Evolutionary conservation across 2,888 invertebrate species (phyloP).

Genomic region (Taenaris catops): DNA sequence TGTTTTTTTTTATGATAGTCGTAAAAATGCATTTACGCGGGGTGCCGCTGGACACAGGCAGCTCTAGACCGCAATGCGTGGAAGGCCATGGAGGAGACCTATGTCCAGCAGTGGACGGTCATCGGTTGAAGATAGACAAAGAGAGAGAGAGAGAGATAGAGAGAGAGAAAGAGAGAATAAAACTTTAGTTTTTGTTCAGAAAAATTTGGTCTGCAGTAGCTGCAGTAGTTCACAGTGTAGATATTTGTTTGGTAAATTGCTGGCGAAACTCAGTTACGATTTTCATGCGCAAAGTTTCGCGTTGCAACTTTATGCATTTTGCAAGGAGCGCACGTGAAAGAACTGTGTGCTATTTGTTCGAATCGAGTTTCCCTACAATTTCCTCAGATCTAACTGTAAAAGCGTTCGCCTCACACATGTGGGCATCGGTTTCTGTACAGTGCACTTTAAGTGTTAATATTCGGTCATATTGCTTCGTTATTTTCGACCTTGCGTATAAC

Average conservation of each 20-base stretch:
- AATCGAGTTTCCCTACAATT: conserved; percentile 50
- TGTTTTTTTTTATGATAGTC: too few species aligned
- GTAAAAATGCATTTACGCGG: too few species aligned
- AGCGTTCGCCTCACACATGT: conserved; percentile 41
- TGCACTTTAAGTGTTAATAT: conserved; percentile 5
- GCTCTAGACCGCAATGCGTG: too few species aligned
- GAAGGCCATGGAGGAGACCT: too few species aligned
- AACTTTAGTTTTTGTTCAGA: too few species aligned
- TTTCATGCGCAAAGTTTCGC: conserved; percentile 37
- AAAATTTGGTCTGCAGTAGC: too few species aligned
- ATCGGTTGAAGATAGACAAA: too few species aligned
- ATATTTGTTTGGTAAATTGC: conserved; percentile 43
- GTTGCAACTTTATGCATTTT: conserved; percentile 44
- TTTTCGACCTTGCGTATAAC: not conserved
- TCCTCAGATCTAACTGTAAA: conserved; percentile 46
- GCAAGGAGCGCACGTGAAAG: conserved; percentile 43
- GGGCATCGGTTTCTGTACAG: conserved; percentile 36
- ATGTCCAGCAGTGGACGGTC: too few species aligned
- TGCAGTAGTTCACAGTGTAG: conserved; percentile 8
- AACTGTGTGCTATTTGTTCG: conserved; percentile 46
- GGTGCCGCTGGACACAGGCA: too few species aligned
- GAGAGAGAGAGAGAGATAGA: too few species aligned
- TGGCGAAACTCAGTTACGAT: conserved; percentile 34
- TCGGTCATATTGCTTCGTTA: conserved; percentile 9
- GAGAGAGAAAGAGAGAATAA: too few species aligned